These are phyloP conservation scores for Drosophila bocqueti DNA, from an alignment of 1,140 invertebrate genomes.

Conservation along the genomic window DNA sequence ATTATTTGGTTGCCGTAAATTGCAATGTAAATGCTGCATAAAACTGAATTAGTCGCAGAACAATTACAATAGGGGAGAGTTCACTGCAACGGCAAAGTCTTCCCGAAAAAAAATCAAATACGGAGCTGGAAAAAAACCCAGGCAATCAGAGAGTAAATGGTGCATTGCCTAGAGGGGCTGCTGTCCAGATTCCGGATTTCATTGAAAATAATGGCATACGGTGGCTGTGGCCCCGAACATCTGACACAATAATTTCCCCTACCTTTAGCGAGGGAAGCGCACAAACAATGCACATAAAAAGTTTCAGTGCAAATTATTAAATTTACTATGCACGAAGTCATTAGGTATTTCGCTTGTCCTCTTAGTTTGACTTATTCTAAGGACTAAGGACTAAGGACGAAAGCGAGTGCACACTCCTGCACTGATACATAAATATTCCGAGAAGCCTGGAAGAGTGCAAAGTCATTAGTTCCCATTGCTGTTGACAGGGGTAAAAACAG, in stretches of 20 bases:
- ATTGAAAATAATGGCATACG: constrained; percentile 73
- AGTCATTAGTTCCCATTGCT: constrained; percentile 43
- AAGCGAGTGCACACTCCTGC: constrained; percentile 12
- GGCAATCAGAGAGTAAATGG: constrained; percentile 52
- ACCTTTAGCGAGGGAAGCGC: constrained; percentile 17
- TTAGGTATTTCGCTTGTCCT: constrained; percentile 40
- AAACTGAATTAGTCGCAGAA: constrained; percentile 72
- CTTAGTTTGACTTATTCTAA: constrained; percentile 28
- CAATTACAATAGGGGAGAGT: constrained; percentile 59
- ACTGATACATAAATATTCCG: constrained; percentile 40
- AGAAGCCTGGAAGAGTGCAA: constrained; percentile 4
- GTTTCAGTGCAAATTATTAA: constrained; percentile 44
- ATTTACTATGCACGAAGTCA: constrained; percentile 66
- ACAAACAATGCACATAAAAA: constrained; percentile 27
- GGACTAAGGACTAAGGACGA: constrained; percentile 32
- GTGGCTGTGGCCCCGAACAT: constrained; percentile 47
- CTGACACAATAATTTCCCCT: constrained; percentile 72
- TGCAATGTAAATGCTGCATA: constrained; percentile 81
- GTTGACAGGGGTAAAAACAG: constrained; percentile 17
- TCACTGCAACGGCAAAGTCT: constrained; percentile 25
- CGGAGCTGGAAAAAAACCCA: constrained; percentile 1
- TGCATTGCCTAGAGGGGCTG: constrained; percentile 63
- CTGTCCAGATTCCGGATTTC: constrained; percentile 54
- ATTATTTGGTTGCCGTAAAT: constrained; percentile 57
- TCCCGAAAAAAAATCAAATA: constrained; percentile 4